Percentiles rank a stretch among this genome's conserved stretches.
Conservation (phyloP, 2,797 vertebrate genomes). For the Furcifer pardalis region DNA sequence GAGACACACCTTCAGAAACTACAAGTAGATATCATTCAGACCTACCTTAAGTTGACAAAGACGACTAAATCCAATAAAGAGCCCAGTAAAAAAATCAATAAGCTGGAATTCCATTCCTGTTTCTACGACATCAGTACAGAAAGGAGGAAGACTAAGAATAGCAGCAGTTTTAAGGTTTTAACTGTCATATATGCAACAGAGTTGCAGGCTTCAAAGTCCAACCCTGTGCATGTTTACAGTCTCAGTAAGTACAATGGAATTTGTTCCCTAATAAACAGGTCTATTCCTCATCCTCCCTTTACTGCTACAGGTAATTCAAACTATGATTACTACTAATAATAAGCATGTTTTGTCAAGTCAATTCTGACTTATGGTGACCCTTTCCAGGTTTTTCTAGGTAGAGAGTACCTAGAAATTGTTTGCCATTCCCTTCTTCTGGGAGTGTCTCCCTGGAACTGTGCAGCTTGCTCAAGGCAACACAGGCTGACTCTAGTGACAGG, state of each 20-base stretch:
- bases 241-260: not conserved
- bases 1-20: conserved; percentile 30
- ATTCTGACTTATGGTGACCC: no score
- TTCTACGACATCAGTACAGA: not conserved
- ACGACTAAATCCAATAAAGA: not conserved
- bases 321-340: no score
- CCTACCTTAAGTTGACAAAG: conserved; percentile 23
- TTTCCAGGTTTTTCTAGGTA: no score
- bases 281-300: not conserved
- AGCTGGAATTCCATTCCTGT: not conserved
- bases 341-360: no score
- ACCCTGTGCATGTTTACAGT: not conserved
- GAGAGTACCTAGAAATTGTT: no score
- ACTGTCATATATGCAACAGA: not conserved
- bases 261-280: not conserved
- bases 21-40: conserved; percentile 16
- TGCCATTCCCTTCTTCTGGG: no score
- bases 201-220: not conserved
- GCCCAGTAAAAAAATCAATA: not conserved
- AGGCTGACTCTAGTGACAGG: no score
- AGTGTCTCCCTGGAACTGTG: no score
- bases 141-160: not conserved
- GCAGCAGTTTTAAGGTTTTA: not conserved
- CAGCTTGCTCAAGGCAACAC: no score
- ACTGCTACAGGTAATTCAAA: not conserved